Conservation (phyloP, 1,140 invertebrate genomes). For the Trachymyrmex cornetzi region DNA sequence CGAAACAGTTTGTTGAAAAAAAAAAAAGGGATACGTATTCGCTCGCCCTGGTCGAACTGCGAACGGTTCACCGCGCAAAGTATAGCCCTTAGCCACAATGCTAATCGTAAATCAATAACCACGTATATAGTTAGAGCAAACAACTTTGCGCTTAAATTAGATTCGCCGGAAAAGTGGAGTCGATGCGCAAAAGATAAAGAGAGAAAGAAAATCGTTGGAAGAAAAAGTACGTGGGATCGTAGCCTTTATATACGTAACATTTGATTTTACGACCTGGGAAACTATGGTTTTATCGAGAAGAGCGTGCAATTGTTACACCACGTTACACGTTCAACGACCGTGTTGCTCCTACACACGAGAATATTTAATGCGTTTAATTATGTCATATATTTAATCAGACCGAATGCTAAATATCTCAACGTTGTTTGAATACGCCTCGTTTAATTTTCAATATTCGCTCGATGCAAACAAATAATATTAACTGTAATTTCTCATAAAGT, state of each 20-base stretch:
- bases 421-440: constrained; percentile 20
- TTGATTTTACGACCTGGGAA: constrained; percentile 41
- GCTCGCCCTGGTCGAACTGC: background rate
- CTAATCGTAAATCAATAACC: constrained; percentile 72
- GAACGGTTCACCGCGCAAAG: background rate
- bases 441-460: constrained; percentile 36
- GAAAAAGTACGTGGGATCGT: constrained; percentile 37
- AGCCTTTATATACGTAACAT: constrained; percentile 14
- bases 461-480: constrained; percentile 6
- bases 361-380: constrained; percentile 47
- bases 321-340: background rate
- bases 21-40: constrained; percentile 4
- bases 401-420: constrained; percentile 25
- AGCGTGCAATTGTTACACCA: constrained; percentile 19
- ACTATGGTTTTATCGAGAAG: constrained; percentile 19
- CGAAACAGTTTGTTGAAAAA: constrained; percentile 22
- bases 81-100: constrained; percentile 43
- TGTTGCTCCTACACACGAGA: background rate
- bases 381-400: constrained; percentile 6
- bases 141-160: constrained; percentile 58
- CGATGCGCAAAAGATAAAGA: background rate
- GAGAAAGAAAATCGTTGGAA: background rate
- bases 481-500: background rate
- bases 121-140: constrained; percentile 51
- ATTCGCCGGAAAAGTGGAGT: constrained; percentile 56